phyloP scores from a whole-genome alignment of 2,888 invertebrate genomes.

The Diplolepis rosae region DNA sequence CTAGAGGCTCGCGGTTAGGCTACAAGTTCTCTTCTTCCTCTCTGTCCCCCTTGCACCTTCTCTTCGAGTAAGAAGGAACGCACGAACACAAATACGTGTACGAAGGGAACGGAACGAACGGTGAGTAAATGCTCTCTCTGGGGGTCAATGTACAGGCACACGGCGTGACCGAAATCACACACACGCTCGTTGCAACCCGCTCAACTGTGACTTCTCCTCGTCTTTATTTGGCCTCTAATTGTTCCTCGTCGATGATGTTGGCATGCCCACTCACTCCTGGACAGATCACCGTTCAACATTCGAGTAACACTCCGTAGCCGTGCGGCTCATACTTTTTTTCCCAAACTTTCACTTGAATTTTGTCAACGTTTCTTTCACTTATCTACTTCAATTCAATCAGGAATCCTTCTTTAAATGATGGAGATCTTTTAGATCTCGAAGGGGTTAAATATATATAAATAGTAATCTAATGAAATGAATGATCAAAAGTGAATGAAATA shows the following conservation, averaged over 20 bases:
- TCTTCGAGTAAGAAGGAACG: conserved; percentile 33
- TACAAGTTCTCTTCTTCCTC: conserved; percentile 43
- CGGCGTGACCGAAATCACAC: conserved; percentile 73
- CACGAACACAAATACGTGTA: conserved; percentile 45
- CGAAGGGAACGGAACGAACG: conserved; percentile 53
- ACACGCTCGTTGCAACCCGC: conserved; percentile 68
- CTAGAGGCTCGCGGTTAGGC: conserved; percentile 45
- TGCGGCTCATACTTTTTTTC: not conserved
- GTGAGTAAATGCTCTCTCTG: conserved; percentile 61
- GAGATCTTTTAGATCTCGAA: too few species aligned
- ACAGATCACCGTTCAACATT: conserved; percentile 37
- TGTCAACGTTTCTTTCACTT: too few species aligned
- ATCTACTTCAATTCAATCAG: too few species aligned
- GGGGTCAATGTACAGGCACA: conserved; percentile 72
- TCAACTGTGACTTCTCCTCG: conserved; percentile 67
- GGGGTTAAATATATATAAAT: too few species aligned
- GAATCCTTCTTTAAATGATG: too few species aligned
- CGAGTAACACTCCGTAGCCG: conserved; percentile 21
- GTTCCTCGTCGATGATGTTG: conserved; percentile 53
- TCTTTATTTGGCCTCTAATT: conserved; percentile 63
- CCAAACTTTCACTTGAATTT: conserved; percentile 3
- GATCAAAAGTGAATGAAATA: too few species aligned
- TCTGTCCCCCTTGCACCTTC: conserved; percentile 45
- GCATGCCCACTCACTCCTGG: conserved; percentile 13
- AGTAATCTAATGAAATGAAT: too few species aligned